Percentiles rank a stretch among this genome's conserved stretches.
phyloP scores from a whole-genome alignment of 2,888 invertebrate genomes.

The Conus canariensis region DNA sequence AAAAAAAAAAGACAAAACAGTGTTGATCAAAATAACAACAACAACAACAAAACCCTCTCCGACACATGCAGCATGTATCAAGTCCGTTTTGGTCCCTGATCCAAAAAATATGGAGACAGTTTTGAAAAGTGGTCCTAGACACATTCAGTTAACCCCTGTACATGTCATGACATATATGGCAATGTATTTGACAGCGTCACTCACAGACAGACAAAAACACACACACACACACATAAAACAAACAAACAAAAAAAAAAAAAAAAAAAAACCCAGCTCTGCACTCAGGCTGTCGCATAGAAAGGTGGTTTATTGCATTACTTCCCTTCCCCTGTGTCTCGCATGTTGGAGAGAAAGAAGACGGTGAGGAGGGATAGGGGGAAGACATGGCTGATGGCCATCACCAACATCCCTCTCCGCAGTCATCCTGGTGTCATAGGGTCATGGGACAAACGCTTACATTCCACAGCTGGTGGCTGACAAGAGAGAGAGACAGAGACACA shows the following conservation, averaged over 20 bases:
- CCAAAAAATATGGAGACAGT: not conserved
- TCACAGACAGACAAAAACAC: too few relatives aligned
- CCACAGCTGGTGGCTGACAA: not conserved
- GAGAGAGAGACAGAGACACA: not conserved
- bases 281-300: not conserved
- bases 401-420: not conserved
- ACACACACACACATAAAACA: not conserved
- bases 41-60: too few relatives aligned
- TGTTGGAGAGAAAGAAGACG: not conserved
- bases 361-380: not conserved
- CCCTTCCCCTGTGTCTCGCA: not conserved
- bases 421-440: not conserved
- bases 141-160: not conserved
- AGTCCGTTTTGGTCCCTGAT: slow-evolving; percentile 28
- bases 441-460: not conserved
- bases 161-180: slow-evolving; percentile 13
- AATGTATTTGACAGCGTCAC: not conserved
- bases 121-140: not conserved
- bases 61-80: not conserved
- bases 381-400: not conserved
- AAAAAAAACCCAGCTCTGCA: not conserved
- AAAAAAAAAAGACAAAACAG: not conserved
- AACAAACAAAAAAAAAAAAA: not conserved
- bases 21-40: too few relatives aligned
- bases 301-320: slow-evolving; percentile 25